Percentiles rank a stretch among this genome's conserved stretches.
phyloP scores from a whole-genome alignment of 2,797 vertebrate genomes.

The Lepus townsendii region DNA sequence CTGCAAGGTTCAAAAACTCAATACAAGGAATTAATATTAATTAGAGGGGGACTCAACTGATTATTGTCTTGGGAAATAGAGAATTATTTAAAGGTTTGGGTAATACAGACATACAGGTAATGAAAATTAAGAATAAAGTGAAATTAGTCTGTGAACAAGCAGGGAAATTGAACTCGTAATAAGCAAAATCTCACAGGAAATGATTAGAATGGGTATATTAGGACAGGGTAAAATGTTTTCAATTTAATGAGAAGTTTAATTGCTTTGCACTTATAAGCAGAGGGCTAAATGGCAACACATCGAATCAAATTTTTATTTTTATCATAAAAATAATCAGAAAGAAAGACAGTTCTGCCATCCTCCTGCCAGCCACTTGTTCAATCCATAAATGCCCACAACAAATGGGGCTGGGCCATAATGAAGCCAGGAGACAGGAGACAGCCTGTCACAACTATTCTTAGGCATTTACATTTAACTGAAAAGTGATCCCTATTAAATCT shows the following conservation, averaged over 20 bases:
- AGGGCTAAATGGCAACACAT: neutral
- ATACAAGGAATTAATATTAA: neutral
- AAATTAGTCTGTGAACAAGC: neutral
- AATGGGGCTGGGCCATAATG: too few species aligned
- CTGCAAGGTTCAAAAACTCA: neutral
- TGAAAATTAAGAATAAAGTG: constrained; percentile 46
- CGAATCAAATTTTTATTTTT: neutral
- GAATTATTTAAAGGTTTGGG: neutral
- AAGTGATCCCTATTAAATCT: too few species aligned
- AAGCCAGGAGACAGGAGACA: too few species aligned
- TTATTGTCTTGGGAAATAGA: neutral
- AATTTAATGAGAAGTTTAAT: neutral
- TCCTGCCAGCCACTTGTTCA: too few species aligned
- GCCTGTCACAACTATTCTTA: too few species aligned
- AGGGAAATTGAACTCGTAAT: neutral
- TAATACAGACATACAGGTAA: constrained; percentile 8
- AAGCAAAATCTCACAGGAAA: neutral
- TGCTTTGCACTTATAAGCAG: neutral
- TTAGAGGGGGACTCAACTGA: neutral
- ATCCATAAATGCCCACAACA: too few species aligned
- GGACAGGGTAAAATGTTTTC: neutral
- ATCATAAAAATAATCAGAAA: too few species aligned
- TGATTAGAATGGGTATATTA: neutral
- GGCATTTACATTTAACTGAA: too few species aligned
- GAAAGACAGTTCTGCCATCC: too few species aligned